Evolutionary conservation across 2,888 invertebrate species (phyloP).

Genomic region (Trissolcus brochymenae): DNA sequence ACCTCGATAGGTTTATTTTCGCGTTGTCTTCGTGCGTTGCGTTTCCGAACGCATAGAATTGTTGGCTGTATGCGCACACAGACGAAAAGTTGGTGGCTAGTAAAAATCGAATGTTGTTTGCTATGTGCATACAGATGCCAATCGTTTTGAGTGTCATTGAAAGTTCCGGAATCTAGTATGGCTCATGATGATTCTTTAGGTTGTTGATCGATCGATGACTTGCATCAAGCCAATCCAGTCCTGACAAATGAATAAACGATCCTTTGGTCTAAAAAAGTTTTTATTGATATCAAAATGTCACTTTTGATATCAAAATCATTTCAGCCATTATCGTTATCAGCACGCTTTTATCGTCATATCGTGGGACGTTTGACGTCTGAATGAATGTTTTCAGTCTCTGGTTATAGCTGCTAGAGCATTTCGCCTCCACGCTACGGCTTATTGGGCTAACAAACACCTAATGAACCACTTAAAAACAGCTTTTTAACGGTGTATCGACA

Average conservation of each 20-base stretch:
- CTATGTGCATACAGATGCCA: constrained; percentile 2
- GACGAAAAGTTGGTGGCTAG: constrained; percentile 24
- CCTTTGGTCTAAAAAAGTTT: constrained; percentile 1
- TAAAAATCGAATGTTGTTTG: constrained; percentile 36
- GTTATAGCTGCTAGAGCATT: too few relatives aligned
- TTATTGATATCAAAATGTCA: too few relatives aligned
- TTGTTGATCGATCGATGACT: constrained; percentile 25
- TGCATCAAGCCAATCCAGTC: constrained; percentile 19
- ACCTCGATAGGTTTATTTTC: constrained; percentile 44
- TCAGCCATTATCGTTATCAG: too few relatives aligned
- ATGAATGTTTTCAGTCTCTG: too few relatives aligned
- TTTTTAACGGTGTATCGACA: constrained; percentile 29
- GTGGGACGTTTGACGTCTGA: too few relatives aligned
- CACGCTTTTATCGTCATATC: too few relatives aligned
- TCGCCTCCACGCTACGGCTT: not conserved
- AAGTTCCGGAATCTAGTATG: constrained; percentile 18
- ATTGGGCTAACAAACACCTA: constrained; percentile 23
- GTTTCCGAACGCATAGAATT: constrained; percentile 24
- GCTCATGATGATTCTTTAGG: constrained; percentile 14
- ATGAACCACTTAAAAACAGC: constrained; percentile 29
- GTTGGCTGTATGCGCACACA: constrained; percentile 12
- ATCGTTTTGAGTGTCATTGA: constrained; percentile 22
- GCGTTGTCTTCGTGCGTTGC: constrained; percentile 29
- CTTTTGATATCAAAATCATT: too few relatives aligned
- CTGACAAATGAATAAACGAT: constrained; percentile 23